Evolutionary conservation across 2,113 vertebrate species (phyloP), one percentile per base, ranked within the genome.

Genomic region (Menura novaehollandiae): DNA sequence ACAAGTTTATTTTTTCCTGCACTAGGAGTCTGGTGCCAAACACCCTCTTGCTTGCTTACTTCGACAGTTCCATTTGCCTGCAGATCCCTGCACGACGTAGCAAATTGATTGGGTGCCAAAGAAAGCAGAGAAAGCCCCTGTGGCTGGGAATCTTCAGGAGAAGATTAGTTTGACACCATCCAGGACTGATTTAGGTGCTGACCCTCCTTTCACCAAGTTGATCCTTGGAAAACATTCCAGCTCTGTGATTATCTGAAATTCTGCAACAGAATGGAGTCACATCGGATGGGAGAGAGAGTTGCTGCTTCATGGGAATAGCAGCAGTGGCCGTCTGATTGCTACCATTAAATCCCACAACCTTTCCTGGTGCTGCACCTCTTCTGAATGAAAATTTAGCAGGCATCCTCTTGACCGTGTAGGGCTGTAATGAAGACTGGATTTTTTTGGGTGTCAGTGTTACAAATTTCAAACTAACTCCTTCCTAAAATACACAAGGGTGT

Each of bases 41-140:
- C 52, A 78, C 10, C 16, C 27, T 80, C 23, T 44, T 79, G 7
- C 44, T 68, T 74, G 32, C 32, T 71, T 51, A 59, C 35, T 82
- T 21, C 0, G 1, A 41, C 15, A 15, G 16, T 27, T 80, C 71
- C 6, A 16, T 60, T 85, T 88, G 21, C 28, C 33, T 49, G 28
- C 27, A 73, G 39, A 43, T 63, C 49, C 15, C 11, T 5, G 2
- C 26, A 30, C 17, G 3, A 22, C 0, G 1, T 0, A 51, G 28
- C 28, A 73, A 55, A 20, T 63, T 12, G 88, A 49, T 14, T 19
- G 41, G 30, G 24, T 71, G 75, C 21, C 37, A 55, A 67, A 71
- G n/a, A 51, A 83, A 55, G 18, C 10, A 13, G 26, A 67, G 4
- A 73, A 71, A 51, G 6, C 8, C 37, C 12, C n/a, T 66, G 6